A percentile compares a stretch with the other conserved stretches of the same genome.
Evolutionary conservation across 1,140 invertebrate species (phyloP).

Genomic region (Drosophila sp.): DNA sequence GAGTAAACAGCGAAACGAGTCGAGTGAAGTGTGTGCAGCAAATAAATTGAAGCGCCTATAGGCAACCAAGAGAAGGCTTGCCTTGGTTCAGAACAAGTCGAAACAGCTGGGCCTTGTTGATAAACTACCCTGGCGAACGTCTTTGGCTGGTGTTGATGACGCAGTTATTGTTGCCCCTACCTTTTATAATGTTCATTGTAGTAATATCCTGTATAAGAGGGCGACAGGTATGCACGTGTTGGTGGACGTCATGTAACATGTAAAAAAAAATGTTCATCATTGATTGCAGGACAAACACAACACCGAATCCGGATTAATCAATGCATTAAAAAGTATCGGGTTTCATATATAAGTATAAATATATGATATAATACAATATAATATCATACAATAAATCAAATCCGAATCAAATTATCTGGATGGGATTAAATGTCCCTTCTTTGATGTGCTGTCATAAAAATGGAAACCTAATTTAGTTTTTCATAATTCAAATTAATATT

Average conservation of each 20-base stretch:
- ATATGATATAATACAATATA: no score
- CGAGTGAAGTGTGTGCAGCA: slow-evolving; percentile 53
- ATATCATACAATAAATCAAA: no score
- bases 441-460: no score
- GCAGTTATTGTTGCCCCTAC: slow-evolving; percentile 39
- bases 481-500: no score
- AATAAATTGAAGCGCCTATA: slow-evolving; percentile 52
- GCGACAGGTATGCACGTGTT: neutral
- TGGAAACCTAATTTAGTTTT: no score
- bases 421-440: no score
- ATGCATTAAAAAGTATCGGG: no score
- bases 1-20: slow-evolving; percentile 18
- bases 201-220: slow-evolving; percentile 12
- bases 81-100: slow-evolving; percentile 4
- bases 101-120: slow-evolving; percentile 72
- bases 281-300: neutral
- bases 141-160: slow-evolving; percentile 61
- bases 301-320: no score
- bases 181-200: slow-evolving; percentile 51
- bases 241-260: neutral
- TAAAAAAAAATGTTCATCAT: neutral
- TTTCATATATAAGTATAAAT: no score
- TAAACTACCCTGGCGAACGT: slow-evolving; percentile 57
- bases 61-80: slow-evolving; percentile 4
- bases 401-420: no score